Evolutionary conservation across 2,797 vertebrate genomes (phyloP), one percentile per base, ranked within the genome.

Genomic region (Lepus oiostolus): DNA sequence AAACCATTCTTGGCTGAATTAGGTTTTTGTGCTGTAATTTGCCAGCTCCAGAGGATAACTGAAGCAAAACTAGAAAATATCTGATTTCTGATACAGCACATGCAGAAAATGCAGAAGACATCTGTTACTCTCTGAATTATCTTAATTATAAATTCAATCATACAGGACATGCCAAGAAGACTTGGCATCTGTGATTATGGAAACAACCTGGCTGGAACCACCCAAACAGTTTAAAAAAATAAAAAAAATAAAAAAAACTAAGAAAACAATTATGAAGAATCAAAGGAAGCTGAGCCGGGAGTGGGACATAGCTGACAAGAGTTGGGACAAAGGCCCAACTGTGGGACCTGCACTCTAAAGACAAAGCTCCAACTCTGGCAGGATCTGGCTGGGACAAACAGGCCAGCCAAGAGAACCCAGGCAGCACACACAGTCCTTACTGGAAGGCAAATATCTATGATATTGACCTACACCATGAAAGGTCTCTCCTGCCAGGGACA

Each of bases 41-140:
- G 35, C 32, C 5, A 24, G 82, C 17, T 96, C 85, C n/a, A 90
- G 0, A 76, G 60, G 67, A 72, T 67, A 93, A 93, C 6, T 75
- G 30, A 93, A 16, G 17, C 71, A 86, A 92, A 82, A 89, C 4
- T 22, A 83, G 76, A 85, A 90, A 81, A 72, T 47, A 93, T 38
- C 52, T 83, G 38, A 93, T 47, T 47, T 47, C 42, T 47, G 42
- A 10, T 47, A 47, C 42, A 47, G 42, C 42, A 47, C 9, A 47
- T 47, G 42, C 42, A 47, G 42, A 47, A 9, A 47, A 47, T 47
- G 42, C 42, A 47, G 42, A 47, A 47, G 52, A 19, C 72, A 82
- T n/a, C 63, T 87, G 8, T 62, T 77, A 87, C 21, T 82, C 62
- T 91, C 63, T 93, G 63, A 94, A 91, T 72, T 70, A 85, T 88